Evolutionary conservation across 53 echinoderm and acorn worm genomes (phyloP).

Genomic region (Pentamera pediparva): DNA sequence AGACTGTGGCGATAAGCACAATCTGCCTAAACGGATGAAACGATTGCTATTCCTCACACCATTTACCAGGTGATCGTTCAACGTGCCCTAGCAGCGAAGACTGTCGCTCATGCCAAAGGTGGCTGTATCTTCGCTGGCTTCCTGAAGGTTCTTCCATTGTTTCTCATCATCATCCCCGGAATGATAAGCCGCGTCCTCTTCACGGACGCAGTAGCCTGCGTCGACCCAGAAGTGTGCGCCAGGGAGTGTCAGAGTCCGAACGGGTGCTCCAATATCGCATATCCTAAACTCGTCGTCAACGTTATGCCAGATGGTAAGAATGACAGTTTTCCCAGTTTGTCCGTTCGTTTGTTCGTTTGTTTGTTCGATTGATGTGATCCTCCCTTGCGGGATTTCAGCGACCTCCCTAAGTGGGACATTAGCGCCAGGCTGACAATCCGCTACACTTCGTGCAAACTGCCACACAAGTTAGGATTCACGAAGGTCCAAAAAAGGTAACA

Average conservation of each 20-base stretch:
- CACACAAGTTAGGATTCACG: too few species aligned
- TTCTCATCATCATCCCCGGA: slow-evolving; percentile 89
- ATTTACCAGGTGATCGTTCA: slow-evolving; percentile 86
- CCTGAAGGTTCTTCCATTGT: slow-evolving; percentile 88
- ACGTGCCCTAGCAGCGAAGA: slow-evolving; percentile 85
- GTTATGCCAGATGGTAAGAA: slow-evolving; percentile 94
- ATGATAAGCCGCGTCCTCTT: slow-evolving; percentile 88
- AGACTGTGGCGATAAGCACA: too few species aligned
- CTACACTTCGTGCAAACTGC: too few species aligned
- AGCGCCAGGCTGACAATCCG: too few species aligned
- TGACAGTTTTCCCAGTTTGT: too few species aligned
- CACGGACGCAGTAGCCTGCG: slow-evolving; percentile 76
- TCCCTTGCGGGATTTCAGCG: too few species aligned
- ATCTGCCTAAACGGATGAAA: too few species aligned
- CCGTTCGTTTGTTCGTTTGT: too few species aligned
- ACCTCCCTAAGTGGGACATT: too few species aligned
- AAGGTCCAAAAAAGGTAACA: too few species aligned
- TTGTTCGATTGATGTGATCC: too few species aligned
- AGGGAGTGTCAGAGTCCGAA: slow-evolving; percentile 56
- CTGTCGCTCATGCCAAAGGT: slow-evolving; percentile 86
- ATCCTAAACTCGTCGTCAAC: slow-evolving; percentile 75
- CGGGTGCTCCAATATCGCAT: slow-evolving; percentile 86
- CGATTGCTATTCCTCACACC: too few species aligned
- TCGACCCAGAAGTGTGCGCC: slow-evolving; percentile 51
- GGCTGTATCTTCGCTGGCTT: slow-evolving; percentile 87